Base-by-base conservation (phyloP, 2,113 vertebrate genomes). In the Spea multiplicata region DNA sequence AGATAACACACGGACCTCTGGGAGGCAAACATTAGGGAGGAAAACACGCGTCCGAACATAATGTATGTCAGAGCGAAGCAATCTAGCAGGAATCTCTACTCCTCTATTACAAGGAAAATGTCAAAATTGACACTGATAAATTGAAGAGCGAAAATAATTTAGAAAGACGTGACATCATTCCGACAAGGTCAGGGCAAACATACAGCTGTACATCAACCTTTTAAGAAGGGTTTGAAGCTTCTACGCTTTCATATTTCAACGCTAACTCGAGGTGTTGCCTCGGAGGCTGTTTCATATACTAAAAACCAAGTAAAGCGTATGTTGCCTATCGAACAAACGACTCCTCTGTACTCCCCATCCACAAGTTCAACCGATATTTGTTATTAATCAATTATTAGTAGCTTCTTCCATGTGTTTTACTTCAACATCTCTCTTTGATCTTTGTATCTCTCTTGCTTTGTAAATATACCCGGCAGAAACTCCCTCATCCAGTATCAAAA, bases 1-100 rank as follows among this genome's bases (percentile, higher is more conserved):
- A 73, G 70, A 73, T 6, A 79, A 57, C 77, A 66, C 53, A 66
- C 4, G 14, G 55, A 44, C 70, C 50, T 71, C 77, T 73, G 70
- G 70, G 77, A 73, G 70, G 61, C 47, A 72, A 62, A 61, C 69
- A 44, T 48, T 8, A 50, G 77, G 77, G 70, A 79, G 16, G 69
- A 52, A 72, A 79, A 73, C 68, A 79, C 77, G 73, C 59, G 77
- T 79, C 70, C 70, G 53, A 61, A 73, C 67, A 71, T 73, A 73
- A 73, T 66, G 47, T 66, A 59, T 76, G 75, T 59, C 75, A 76
- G 67, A 10, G 66, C 61, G 17, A 59, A 67, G 48, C 62, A 73
- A 72, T 73, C 61, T 79, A 79, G 49, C 66, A 66, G 70, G 44
- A 44, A 66, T 72, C 44, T 49, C 61, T 4, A n/a, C 70, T 14